Conservation (phyloP, 2,113 vertebrate species). For the Dipodomys spectabilis region DNA sequence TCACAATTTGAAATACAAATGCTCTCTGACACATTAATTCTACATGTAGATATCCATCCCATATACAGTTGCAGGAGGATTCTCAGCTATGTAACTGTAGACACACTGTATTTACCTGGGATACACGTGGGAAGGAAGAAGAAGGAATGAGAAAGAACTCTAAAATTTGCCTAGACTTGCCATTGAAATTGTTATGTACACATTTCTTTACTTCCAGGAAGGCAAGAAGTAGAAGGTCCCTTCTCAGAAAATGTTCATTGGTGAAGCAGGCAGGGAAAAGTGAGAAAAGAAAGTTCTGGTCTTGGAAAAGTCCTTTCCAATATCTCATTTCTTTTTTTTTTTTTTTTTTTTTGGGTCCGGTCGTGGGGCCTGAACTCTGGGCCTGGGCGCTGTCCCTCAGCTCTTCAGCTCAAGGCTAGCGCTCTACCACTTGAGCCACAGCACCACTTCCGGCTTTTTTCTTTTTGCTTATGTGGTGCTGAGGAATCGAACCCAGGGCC, state of each 20-base stretch:
- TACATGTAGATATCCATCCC: neutral
- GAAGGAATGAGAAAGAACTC: too few relatives aligned
- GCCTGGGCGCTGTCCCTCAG: too few relatives aligned
- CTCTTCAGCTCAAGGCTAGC: too few relatives aligned
- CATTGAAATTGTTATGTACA: neutral
- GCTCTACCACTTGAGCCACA: too few relatives aligned
- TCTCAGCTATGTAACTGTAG: neutral
- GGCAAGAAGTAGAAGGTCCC: neutral
- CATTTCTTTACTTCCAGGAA: constrained; percentile 29
- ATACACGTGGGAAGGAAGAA: too few relatives aligned
- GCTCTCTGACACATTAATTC: neutral
- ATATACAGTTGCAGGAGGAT: neutral
- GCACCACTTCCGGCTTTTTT: too few relatives aligned
- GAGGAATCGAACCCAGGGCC: too few relatives aligned
- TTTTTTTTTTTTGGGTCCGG: too few relatives aligned
- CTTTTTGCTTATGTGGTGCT: too few relatives aligned
- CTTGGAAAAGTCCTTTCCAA: neutral
- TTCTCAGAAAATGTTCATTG: neutral
- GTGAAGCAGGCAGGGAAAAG: neutral
- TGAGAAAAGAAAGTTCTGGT: neutral
- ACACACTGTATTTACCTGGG: neutral
- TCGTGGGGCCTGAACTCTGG: too few relatives aligned
- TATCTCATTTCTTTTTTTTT: constrained; percentile 17
- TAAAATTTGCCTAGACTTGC: neutral
- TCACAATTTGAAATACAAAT: constrained; percentile 32